Base-by-base conservation (phyloP, 2,113 vertebrate genomes). In the Sylvia atricapilla region DNA sequence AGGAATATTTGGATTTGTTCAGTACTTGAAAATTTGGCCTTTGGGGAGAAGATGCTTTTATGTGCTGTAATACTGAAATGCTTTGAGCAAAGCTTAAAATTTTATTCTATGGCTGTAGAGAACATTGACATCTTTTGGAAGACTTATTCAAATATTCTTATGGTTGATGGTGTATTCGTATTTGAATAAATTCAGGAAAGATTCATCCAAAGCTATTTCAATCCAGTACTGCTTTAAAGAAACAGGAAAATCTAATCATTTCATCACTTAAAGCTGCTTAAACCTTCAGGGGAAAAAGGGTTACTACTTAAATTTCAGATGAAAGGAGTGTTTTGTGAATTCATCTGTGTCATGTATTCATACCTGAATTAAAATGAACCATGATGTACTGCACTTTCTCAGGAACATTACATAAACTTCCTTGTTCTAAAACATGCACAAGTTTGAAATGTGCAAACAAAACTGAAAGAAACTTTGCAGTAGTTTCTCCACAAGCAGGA, bases 291-390 rank as follows among this genome's bases (percentile, higher is more conserved):
- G 85, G 52, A 14, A 93, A 96, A 93, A 95, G 94, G 67, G 94
- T 97, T 97, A 85, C 93, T 97, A 64, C 94, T 97, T 95, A 94
- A 93, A 93, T 93, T 92, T 94, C 95, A 87, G 94, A 93, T 98
- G 98, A 98, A 98, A 98, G 93, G 92, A 95, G 93, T 74, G 68
- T 97, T 96, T 98, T 98, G 97, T 98, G 95, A 98, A 98, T 98
- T 98, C 98, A 98, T 96, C 84, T 97, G 95, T 97, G 92, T 97
- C 94, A 96, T 95, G 79, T 96, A 96, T 97, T 98, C 97, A 97
- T 98, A 98, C 97, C 96, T 97, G 93, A 94, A 94, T 97, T 97
- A 98, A 97, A 98, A 98, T 94, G 88, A 98, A 81, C 96, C 97
- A 72, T 59, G 96, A 96, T 96, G 96, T 96, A 16, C 76, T 95